These are phyloP conservation scores for Hemistola chrysoprasaria DNA, from an alignment of 2,888 invertebrate species.

Conservation along the genomic window DNA sequence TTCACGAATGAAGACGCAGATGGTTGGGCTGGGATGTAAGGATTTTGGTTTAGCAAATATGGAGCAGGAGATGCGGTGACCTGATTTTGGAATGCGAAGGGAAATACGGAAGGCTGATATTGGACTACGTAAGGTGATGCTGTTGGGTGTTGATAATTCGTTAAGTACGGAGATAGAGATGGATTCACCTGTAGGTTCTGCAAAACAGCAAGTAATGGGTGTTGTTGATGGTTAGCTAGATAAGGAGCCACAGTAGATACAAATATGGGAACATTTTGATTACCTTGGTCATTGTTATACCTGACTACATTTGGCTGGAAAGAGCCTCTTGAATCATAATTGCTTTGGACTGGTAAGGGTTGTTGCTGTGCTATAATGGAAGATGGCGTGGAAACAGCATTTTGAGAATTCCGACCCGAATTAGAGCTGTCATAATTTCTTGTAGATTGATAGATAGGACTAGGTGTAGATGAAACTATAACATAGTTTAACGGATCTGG, in stretches of 20 bases:
- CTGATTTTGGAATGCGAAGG: neutral
- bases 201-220: conserved; percentile 8
- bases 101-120: conserved; percentile 5
- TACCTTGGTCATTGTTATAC: conserved; percentile 7
- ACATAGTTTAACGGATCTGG: conserved; percentile 1
- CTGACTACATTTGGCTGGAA: conserved; percentile 8
- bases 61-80: conserved; percentile 2
- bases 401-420: neutral
- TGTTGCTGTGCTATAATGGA: conserved; percentile 9
- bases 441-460: conserved; percentile 11
- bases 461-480: conserved; percentile 16
- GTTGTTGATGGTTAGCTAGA: conserved; percentile 5
- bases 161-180: conserved; percentile 1
- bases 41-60: neutral
- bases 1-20: too few relatives aligned
- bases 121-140: neutral
- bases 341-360: conserved; percentile 21
- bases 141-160: conserved; percentile 5
- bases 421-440: neutral
- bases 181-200: conserved; percentile 5
- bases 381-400: neutral
- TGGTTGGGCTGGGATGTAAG: too few relatives aligned
- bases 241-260: conserved; percentile 6
- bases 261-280: conserved; percentile 10
- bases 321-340: conserved; percentile 9